A percentile compares a stretch with the other conserved stretches of the same genome.
phyloP scores from a whole-genome alignment of 2,797 vertebrate genomes.

The Centroberyx gerrardi region DNA sequence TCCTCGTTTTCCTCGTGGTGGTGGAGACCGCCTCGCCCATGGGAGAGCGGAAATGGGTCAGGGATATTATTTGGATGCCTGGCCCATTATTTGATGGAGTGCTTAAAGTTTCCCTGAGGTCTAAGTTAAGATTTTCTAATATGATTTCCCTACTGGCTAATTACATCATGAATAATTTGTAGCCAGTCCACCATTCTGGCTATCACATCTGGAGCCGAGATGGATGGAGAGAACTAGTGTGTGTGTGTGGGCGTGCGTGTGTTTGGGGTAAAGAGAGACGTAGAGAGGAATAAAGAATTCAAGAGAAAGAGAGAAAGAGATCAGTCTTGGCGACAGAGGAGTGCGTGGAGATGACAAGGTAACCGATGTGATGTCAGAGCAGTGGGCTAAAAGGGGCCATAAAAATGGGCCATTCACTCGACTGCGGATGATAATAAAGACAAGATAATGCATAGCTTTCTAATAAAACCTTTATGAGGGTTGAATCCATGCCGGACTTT shows the following conservation, averaged over 20 bases:
- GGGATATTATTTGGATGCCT: conserved; percentile 65
- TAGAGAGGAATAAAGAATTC: conserved; percentile 50
- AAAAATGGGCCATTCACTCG: conserved; percentile 63
- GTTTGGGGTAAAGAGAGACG: conserved; percentile 35
- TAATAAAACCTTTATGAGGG: conserved; percentile 75
- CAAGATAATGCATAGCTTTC: conserved; percentile 77
- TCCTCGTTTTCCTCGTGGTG: conserved; percentile 46
- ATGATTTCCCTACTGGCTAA: conserved; percentile 72
- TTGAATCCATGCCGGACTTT: conserved; percentile 41
- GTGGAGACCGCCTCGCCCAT: conserved; percentile 26
- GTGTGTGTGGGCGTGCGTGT: conserved; percentile 24
- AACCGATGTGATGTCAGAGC: conserved; percentile 74
- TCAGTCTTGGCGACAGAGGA: conserved; percentile 59
- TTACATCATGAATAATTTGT: conserved; percentile 82
- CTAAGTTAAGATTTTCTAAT: conserved; percentile 74
- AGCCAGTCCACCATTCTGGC: conserved; percentile 46
- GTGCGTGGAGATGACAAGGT: conserved; percentile 66
- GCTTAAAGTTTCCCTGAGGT: conserved; percentile 74
- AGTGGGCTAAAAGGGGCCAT: conserved; percentile 66
- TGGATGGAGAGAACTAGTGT: conserved; percentile 33
- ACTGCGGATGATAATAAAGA: conserved; percentile 68
- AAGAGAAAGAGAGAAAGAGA: conserved; percentile 31
- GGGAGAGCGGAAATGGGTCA: conserved; percentile 70
- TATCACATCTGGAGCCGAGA: conserved; percentile 59
- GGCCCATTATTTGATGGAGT: conserved; percentile 70